Percentiles rank a stretch among this genome's conserved stretches.
These are phyloP conservation scores for Coregonus ussuriensis DNA, from an alignment of 2,797 vertebrate genomes.

Conservation along the genomic window DNA sequence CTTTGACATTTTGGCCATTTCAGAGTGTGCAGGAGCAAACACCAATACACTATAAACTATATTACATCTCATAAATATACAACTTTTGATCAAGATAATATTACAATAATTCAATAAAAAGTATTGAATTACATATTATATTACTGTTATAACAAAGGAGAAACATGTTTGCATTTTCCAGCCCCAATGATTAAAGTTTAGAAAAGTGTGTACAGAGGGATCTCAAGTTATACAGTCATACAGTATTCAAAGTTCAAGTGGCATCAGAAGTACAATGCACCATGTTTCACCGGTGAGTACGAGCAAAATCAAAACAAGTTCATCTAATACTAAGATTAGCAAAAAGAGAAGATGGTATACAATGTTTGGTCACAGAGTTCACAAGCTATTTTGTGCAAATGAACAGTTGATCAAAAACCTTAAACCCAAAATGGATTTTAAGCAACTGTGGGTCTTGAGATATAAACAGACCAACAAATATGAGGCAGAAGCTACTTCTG, in stretches of 20 bases:
- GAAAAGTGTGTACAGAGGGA: constrained; percentile 7
- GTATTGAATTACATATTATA: constrained; percentile 1
- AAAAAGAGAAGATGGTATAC: not conserved
- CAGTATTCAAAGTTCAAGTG: constrained; percentile 30
- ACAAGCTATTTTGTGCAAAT: not conserved
- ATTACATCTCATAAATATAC: constrained; percentile 27
- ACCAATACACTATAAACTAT: not conserved
- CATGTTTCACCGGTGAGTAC: not conserved
- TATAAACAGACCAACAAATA: not conserved
- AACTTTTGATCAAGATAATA: constrained; percentile 24
- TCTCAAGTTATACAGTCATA: constrained; percentile 5
- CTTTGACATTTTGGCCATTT: not conserved
- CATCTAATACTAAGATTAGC: not conserved
- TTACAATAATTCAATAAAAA: not conserved
- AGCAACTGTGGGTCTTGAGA: not conserved
- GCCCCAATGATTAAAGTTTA: not conserved
- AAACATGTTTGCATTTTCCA: constrained; percentile 21
- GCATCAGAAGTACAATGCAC: constrained; percentile 3
- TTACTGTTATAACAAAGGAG: constrained; percentile 8
- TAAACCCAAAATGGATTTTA: not conserved
- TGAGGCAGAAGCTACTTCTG: not conserved
- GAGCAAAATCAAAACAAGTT: not conserved
- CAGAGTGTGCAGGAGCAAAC: not conserved
- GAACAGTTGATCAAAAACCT: not conserved
- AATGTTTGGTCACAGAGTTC: not conserved